phyloP scores from a whole-genome alignment of 2,113 vertebrate genomes.

The Oceanites oceanicus region DNA sequence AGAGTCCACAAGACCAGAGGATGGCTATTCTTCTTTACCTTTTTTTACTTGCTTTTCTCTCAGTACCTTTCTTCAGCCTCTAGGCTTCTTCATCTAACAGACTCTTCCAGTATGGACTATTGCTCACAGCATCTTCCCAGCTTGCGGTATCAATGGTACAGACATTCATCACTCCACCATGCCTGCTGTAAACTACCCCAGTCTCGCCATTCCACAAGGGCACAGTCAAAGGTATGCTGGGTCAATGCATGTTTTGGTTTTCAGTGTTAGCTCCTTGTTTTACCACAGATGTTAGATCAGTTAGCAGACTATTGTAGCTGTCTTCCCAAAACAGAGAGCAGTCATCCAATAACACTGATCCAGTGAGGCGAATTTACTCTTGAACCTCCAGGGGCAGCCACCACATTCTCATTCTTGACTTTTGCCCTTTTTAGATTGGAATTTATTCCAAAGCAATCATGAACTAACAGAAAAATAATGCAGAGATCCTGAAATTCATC shows the following conservation, averaged over 20 bases:
- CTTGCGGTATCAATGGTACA: fast-evolving
- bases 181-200: not conserved
- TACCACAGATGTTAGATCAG: not conserved
- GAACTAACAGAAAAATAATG: not conserved
- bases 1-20: not conserved
- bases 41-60: not conserved
- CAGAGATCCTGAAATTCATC: not conserved
- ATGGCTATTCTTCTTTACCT: not conserved
- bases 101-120: not conserved
- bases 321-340: not conserved
- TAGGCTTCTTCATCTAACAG: not conserved
- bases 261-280: not conserved
- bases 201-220: not conserved
- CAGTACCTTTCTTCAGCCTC: not conserved
- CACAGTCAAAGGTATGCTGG: not conserved
- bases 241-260: not conserved
- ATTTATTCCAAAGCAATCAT: not conserved
- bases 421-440: not conserved
- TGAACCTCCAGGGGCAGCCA: not conserved
- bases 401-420: not conserved
- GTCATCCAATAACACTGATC: not conserved
- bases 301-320: not conserved
- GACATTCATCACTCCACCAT: not conserved
- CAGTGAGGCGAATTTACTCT: not conserved
- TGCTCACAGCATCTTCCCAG: not conserved